These are phyloP conservation scores for Apis florea DNA, from an alignment of 1,140 invertebrate genomes.

Conservation along the genomic window DNA sequence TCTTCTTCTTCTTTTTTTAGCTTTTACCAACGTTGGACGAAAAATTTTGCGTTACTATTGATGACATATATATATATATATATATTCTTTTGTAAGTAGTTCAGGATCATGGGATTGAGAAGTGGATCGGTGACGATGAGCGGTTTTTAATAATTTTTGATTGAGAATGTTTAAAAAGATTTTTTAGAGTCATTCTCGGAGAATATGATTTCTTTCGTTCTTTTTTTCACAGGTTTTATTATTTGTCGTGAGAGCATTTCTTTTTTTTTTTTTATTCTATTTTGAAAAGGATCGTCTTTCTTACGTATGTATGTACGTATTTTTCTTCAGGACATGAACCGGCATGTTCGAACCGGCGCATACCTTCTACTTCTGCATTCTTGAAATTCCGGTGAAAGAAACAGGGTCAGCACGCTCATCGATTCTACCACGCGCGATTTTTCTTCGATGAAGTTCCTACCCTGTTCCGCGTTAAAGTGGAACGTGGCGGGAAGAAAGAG, in stretches of 20 bases:
- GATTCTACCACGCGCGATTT: constrained; percentile 26
- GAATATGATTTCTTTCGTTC: too few relatives aligned
- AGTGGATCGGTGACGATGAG: too few relatives aligned
- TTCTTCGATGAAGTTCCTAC: constrained; percentile 30
- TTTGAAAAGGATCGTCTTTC: background rate
- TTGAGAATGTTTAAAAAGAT: too few relatives aligned
- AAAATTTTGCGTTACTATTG: too few relatives aligned
- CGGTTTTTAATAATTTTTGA: too few relatives aligned
- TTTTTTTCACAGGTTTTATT: too few relatives aligned
- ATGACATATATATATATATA: too few relatives aligned
- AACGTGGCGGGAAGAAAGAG: background rate
- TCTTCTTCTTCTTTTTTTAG: background rate
- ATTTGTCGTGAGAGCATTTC: too few relatives aligned
- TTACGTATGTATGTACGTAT: background rate
- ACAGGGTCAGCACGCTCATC: constrained; percentile 32
- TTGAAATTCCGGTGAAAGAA: constrained; percentile 26
- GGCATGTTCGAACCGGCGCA: constrained; percentile 12
- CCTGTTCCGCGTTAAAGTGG: constrained; percentile 16
- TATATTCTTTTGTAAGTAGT: too few relatives aligned
- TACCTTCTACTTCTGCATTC: background rate
- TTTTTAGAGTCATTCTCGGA: too few relatives aligned
- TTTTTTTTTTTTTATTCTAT: background rate
- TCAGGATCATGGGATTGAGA: too few relatives aligned
- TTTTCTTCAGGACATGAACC: background rate
- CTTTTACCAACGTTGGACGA: too few relatives aligned